These are phyloP conservation scores for Paedocypris sp. DNA, from an alignment of 2,113 vertebrate genomes.

Conservation along the genomic window DNA sequence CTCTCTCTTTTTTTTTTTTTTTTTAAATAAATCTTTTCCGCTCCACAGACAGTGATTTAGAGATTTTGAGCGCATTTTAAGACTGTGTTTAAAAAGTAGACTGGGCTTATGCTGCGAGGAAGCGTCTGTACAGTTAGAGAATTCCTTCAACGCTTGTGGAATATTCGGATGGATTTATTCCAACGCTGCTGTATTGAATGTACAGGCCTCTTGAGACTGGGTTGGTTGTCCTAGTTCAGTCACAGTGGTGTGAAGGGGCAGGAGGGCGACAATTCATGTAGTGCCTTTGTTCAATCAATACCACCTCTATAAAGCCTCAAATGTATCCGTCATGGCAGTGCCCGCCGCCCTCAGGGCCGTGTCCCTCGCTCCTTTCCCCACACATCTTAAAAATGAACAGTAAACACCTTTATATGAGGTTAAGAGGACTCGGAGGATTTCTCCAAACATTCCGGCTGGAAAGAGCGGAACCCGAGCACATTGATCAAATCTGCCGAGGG, in stretches of 20 bases:
- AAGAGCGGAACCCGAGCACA: no score
- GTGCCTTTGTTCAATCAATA: slow-evolving; percentile 53
- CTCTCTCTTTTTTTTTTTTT: not conserved
- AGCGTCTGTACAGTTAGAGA: not conserved
- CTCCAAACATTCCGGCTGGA: not conserved
- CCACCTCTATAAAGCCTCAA: slow-evolving; percentile 48
- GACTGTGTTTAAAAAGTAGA: not conserved
- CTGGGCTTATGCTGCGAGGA: not conserved
- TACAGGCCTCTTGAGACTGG: not conserved
- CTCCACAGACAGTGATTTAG: not conserved
- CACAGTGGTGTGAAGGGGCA: slow-evolving; percentile 15
- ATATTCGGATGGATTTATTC: not conserved
- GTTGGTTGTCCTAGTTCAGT: slow-evolving; percentile 7
- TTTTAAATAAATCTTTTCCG: not conserved
- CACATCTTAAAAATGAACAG: slow-evolving; percentile 7
- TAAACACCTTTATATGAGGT: slow-evolving; percentile 6
- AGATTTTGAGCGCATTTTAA: not conserved
- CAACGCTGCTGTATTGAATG: not conserved
- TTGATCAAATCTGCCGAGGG: no score
- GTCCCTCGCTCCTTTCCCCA: not conserved
- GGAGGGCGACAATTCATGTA: slow-evolving; percentile 46
- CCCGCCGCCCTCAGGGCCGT: slow-evolving; percentile 12
- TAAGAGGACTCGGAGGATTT: slow-evolving; percentile 13
- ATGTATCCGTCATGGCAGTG: slow-evolving; percentile 48
- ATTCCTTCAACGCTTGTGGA: not conserved